These are phyloP conservation scores for Percopsis omiscomaycus DNA, from an alignment of 2,797 vertebrate genomes.

Conservation along the genomic window DNA sequence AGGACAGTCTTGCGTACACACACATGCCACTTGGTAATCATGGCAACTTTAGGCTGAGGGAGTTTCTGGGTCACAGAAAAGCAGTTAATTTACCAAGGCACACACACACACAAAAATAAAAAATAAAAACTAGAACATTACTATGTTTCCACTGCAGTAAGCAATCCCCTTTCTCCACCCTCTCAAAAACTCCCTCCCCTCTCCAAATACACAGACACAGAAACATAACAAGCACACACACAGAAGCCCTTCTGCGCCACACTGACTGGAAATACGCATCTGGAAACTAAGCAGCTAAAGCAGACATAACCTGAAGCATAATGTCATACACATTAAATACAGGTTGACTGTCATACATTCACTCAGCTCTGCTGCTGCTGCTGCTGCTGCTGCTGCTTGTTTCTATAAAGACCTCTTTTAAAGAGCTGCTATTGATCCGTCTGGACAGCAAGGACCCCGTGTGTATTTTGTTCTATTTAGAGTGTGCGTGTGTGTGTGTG, in stretches of 20 bases:
- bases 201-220: not conserved
- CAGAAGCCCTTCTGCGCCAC: conserved; percentile 8
- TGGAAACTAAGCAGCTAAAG: no score
- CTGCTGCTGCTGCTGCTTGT: conserved; percentile 49
- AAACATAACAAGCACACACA: conserved; percentile 19
- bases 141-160: conserved; percentile 10
- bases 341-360: conserved; percentile 35
- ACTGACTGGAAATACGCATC: conserved; percentile 9
- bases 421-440: conserved; percentile 51
- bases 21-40: conserved; percentile 31
- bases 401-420: conserved; percentile 44
- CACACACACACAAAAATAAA: conserved; percentile 37
- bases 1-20: conserved; percentile 20
- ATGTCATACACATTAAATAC: conserved; percentile 38
- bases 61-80: conserved; percentile 58
- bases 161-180: conserved; percentile 12
- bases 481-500: not conserved
- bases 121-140: conserved; percentile 32
- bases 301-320: conserved; percentile 29
- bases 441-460: conserved; percentile 1
- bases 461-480: not conserved
- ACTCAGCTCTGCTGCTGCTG: conserved; percentile 17
- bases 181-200: not conserved
- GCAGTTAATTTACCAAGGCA: conserved; percentile 49
- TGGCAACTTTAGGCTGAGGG: conserved; percentile 43